Conservation (phyloP, 2,113 vertebrate genomes). For the Apteryx owenii region DNA sequence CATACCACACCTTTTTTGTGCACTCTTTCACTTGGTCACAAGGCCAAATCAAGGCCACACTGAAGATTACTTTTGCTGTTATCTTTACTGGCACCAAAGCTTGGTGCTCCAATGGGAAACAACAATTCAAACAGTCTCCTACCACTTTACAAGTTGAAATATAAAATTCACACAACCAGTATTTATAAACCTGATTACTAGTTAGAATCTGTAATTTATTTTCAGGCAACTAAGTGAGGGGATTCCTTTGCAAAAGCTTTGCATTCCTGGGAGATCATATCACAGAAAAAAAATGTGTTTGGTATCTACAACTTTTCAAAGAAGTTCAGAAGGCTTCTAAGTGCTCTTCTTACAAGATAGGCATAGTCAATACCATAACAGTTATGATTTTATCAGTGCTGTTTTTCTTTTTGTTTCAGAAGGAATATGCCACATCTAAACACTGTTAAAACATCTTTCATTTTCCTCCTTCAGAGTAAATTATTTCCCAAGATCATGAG, state of each 20-base stretch:
- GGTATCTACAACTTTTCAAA: background rate
- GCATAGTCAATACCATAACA: background rate
- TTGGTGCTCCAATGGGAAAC: background rate
- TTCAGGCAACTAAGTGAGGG: background rate
- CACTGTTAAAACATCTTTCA: background rate
- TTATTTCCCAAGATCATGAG: background rate
- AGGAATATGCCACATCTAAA: background rate
- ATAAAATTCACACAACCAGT: background rate
- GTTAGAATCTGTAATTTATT: background rate
- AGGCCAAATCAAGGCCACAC: background rate
- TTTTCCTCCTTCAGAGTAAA: background rate
- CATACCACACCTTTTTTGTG: background rate
- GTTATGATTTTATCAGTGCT: background rate
- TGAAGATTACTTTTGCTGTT: background rate
- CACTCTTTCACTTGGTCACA: background rate
- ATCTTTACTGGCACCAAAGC: background rate
- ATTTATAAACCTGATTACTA: background rate
- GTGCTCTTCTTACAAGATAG: background rate
- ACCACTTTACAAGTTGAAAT: accelerated
- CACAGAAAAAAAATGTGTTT: background rate
- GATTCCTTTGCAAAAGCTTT: background rate
- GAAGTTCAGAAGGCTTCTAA: background rate
- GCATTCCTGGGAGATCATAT: background rate
- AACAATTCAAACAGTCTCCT: background rate
- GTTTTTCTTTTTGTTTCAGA: background rate